Percentiles rank a stretch among this genome's conserved stretches.
phyloP scores from a whole-genome alignment of 1,140 invertebrate genomes.

The Chironomus tepperi region DNA sequence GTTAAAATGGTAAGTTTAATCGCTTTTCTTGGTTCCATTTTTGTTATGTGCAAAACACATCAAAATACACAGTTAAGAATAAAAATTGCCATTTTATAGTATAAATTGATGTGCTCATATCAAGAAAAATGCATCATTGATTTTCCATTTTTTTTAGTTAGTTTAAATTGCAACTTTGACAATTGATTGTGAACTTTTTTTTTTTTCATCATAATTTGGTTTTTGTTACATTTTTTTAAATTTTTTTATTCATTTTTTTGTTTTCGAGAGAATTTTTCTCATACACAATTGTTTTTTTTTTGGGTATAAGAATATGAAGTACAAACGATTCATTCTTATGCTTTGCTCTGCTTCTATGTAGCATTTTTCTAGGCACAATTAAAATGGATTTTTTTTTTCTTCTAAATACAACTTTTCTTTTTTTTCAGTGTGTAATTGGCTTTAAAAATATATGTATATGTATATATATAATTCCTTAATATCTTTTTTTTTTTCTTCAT shows the following conservation, averaged over 20 bases:
- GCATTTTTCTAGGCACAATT: slow-evolving; percentile 12
- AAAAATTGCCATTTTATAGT: neutral
- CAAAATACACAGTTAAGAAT: neutral
- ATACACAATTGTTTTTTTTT: neutral
- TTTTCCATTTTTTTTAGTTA: neutral
- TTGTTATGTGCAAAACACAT: slow-evolving; percentile 1
- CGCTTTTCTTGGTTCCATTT: slow-evolving; percentile 12
- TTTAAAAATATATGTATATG: slow-evolving; percentile 21
- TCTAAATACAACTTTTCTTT: slow-evolving; percentile 20
- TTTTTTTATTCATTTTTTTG: neutral
- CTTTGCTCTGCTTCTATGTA: slow-evolving; percentile 10
- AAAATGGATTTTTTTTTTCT: slow-evolving; percentile 5
- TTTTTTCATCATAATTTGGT: neutral
- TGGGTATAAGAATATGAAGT: neutral
- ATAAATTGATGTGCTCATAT: neutral
- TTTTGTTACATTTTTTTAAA: neutral
- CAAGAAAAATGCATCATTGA: slow-evolving; percentile 1
- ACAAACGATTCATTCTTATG: slow-evolving; percentile 13
- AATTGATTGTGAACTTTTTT: too few relatives aligned
- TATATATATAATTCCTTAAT: slow-evolving; percentile 6
- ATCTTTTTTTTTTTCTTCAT: slow-evolving; percentile 18
- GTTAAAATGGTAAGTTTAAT: slow-evolving; percentile 14
- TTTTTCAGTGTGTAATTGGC: slow-evolving; percentile 17
- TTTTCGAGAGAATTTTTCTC: neutral
- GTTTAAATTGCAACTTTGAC: neutral